These are phyloP conservation scores for Temnothorax nylanderi DNA, from an alignment of 1,140 invertebrate genomes.

Conservation along the genomic window DNA sequence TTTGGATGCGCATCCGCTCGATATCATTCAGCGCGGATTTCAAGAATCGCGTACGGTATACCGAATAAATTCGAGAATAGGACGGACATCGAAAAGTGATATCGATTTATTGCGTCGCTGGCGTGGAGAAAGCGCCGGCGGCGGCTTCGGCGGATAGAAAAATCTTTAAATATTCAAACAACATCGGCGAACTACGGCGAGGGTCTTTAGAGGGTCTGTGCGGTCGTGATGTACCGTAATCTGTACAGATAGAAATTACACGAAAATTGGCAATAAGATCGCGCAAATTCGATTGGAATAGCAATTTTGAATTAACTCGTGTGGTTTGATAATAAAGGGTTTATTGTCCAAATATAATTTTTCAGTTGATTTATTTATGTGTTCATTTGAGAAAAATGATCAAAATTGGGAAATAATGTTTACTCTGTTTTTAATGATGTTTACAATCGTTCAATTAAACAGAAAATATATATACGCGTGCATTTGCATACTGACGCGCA, in stretches of 20 bases:
- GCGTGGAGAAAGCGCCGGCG: constrained; percentile 12
- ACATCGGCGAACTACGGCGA: constrained; percentile 6
- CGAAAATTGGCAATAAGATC: neutral
- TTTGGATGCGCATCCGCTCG: constrained; percentile 23
- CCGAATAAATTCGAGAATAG: constrained; percentile 38
- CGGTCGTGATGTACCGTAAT: neutral
- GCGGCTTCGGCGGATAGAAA: neutral
- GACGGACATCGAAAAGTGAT: neutral
- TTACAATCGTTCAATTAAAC: neutral
- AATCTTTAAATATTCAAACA: constrained; percentile 51
- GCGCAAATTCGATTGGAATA: neutral
- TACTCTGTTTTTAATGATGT: constrained; percentile 1
- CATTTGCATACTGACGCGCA: neutral
- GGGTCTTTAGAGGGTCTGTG: neutral
- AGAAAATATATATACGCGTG: neutral
- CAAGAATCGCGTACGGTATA: constrained; percentile 12
- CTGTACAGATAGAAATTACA: constrained; percentile 20
- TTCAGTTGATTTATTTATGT: neutral
- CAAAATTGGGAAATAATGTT: neutral
- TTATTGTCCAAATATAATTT: neutral
- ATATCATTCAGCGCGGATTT: constrained; percentile 54
- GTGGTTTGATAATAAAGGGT: neutral
- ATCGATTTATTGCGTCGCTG: constrained; percentile 43
- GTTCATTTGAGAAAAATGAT: neutral
- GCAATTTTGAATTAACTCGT: neutral